Conservation (phyloP, 2,113 vertebrate genomes). For the Riparia riparia region DNA sequence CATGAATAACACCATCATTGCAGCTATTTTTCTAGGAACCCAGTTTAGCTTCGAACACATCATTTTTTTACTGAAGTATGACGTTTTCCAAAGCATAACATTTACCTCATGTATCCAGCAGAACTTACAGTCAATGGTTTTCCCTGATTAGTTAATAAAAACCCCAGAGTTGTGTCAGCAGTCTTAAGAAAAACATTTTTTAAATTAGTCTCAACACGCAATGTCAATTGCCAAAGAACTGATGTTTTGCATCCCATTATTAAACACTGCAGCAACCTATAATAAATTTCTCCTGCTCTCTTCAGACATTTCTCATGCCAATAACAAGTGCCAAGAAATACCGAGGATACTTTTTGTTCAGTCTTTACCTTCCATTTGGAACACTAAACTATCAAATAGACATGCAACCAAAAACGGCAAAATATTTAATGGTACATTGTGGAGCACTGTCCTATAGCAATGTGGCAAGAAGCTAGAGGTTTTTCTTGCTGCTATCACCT, state of each 20-base stretch:
- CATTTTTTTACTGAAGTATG: not conserved
- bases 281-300: not conserved
- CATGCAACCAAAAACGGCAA: not conserved
- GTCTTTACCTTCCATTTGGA: not conserved
- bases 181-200: not conserved
- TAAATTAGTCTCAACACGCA: accelerated
- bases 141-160: not conserved
- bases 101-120: not conserved
- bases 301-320: not conserved
- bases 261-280: not conserved
- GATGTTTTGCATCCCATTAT: not conserved
- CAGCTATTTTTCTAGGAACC: not conserved
- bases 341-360: not conserved
- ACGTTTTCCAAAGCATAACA: not conserved
- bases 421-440: not conserved
- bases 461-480: not conserved
- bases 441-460: not conserved
- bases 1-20: not conserved
- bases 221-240: not conserved
- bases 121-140: not conserved
- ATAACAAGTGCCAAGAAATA: not conserved
- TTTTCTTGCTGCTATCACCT: not conserved
- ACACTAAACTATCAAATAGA: not conserved
- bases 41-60: not conserved
- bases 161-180: not conserved